Evolutionary conservation across 2,113 vertebrate genomes (phyloP).

Genomic region (Prionailurus bengalensis): DNA sequence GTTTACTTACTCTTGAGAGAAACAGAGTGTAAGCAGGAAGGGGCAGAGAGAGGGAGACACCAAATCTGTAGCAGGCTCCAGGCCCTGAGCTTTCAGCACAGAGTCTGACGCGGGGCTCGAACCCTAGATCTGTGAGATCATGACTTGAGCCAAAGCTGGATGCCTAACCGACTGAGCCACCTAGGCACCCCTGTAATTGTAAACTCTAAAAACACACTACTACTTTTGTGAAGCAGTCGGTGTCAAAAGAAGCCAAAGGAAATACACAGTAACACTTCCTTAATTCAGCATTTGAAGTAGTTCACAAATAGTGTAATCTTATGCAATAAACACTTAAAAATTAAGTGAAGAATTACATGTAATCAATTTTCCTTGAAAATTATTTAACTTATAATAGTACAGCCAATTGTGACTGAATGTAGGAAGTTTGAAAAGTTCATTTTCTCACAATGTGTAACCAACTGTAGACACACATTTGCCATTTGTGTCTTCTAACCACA

Average conservation of each 20-base stretch:
- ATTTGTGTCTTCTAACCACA: background rate
- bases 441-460: background rate
- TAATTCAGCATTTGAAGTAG: conserved; percentile 12
- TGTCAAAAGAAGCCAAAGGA: background rate
- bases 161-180: no score
- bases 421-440: background rate
- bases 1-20: no score
- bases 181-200: background rate
- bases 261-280: background rate
- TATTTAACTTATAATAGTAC: background rate
- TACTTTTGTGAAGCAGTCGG: background rate
- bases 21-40: no score
- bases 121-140: no score
- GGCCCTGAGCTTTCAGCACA: no score
- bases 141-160: no score
- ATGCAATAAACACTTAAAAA: conserved; percentile 27
- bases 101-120: no score
- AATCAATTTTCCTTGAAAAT: conserved; percentile 15
- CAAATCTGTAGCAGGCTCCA: no score
- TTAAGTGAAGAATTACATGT: background rate
- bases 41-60: no score
- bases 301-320: background rate
- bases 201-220: background rate
- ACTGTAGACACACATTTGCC: background rate
- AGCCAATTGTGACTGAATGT: background rate